These are phyloP conservation scores for Phalacrocorax brasilianus DNA, from an alignment of 2,113 vertebrate species.

Conservation along the genomic window DNA sequence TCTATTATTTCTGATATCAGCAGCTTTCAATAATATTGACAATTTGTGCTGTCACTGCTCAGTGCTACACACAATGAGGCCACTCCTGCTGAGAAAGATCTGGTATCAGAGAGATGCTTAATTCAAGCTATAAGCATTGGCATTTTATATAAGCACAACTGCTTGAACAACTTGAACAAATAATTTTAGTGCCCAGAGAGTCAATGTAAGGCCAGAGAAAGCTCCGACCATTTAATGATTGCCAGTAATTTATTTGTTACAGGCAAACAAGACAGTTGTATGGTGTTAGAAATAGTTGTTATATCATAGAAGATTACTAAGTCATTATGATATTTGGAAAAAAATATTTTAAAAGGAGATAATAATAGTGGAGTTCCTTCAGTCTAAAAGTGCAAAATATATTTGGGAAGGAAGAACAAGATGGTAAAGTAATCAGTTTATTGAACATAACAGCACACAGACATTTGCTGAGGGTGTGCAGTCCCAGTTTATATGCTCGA, in stretches of 20 bases:
- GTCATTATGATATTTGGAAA: neutral
- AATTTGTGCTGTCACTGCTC: neutral
- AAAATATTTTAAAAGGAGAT: neutral
- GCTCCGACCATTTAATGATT: constrained; percentile 35
- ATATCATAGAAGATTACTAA: neutral
- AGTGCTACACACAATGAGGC: neutral
- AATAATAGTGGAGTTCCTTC: neutral
- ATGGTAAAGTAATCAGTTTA: neutral
- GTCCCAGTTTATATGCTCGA: neutral
- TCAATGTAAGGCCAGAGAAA: constrained; percentile 14
- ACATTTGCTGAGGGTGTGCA: neutral
- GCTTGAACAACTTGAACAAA: constrained; percentile 35
- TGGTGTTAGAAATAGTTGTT: constrained; percentile 9
- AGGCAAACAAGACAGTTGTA: neutral
- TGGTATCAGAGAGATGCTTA: constrained; percentile 39
- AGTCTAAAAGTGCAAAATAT: neutral
- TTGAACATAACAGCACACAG: neutral
- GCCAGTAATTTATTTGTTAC: constrained; percentile 23
- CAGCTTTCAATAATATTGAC: constrained; percentile 31
- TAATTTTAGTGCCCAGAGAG: neutral
- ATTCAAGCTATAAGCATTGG: constrained; percentile 4
- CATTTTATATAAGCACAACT: constrained; percentile 10
- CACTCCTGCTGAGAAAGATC: constrained; percentile 6
- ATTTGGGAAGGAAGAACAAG: neutral
- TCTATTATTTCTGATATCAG: neutral